Evolutionary conservation across 2,888 invertebrate genomes (phyloP).

Genomic region (Imbricaverruca yamaguchii): DNA sequence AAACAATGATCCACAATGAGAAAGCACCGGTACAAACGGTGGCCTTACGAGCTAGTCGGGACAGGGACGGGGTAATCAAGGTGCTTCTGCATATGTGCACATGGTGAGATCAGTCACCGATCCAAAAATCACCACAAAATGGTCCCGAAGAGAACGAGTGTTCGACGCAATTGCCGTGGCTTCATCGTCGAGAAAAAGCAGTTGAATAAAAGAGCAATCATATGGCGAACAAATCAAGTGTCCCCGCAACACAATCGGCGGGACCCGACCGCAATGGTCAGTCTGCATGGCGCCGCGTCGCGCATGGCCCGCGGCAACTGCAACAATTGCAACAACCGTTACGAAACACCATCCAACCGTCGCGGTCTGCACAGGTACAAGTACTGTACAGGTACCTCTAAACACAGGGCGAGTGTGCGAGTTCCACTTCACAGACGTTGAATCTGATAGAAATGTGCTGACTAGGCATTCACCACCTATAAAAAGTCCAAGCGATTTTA

Average conservation of each 20-base stretch:
- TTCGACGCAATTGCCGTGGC: not conserved
- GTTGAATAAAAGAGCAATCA: not conserved
- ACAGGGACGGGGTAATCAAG: not conserved
- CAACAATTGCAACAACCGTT: too few species aligned
- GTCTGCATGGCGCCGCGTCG: too few species aligned
- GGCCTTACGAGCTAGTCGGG: not conserved
- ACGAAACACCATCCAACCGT: too few species aligned
- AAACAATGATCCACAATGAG: not conserved
- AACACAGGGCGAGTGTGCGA: not conserved
- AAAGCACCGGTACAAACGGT: slow-evolving; percentile 1
- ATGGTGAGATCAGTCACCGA: slow-evolving; percentile 16
- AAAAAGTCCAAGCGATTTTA: not conserved
- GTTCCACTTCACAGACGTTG: not conserved
- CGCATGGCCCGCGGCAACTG: too few species aligned
- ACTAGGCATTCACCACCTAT: slow-evolving; percentile 19
- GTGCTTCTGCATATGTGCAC: not conserved
- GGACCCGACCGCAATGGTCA: too few species aligned
- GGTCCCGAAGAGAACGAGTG: slow-evolving; percentile 18
- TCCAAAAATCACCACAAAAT: not conserved
- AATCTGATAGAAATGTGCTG: not conserved
- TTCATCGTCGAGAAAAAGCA: not conserved
- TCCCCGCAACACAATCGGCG: not conserved
- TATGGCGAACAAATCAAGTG: not conserved
- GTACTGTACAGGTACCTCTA: not conserved
- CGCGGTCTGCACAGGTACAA: too few species aligned